Conservation (phyloP, 2,113 vertebrate species). For the Varanus komodoensis region DNA sequence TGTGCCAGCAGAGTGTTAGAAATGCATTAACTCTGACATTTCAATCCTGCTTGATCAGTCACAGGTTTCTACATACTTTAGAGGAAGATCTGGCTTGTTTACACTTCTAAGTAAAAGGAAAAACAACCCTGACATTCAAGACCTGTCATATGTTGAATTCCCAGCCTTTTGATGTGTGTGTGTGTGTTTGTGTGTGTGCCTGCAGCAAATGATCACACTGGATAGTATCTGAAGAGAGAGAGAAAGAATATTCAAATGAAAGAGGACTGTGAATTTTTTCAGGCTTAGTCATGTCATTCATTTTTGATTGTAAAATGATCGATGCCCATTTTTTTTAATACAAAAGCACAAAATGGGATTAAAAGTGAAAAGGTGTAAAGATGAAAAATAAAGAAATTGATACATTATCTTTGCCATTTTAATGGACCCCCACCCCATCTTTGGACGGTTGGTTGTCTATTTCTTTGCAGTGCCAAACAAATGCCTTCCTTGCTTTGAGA, state of each 20-base stretch:
- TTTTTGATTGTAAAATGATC: neutral
- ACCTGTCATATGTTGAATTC: neutral
- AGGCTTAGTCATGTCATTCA: neutral
- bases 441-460: neutral
- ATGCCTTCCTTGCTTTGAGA: neutral
- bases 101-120: conserved; percentile 15
- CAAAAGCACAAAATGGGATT: neutral
- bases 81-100: conserved; percentile 11
- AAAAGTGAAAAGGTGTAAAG: neutral
- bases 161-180: neutral
- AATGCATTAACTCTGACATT: conserved; percentile 10
- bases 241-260: neutral
- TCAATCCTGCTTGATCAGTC: conserved; percentile 23
- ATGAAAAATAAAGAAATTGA: no score
- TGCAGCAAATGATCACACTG: neutral
- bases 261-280: neutral
- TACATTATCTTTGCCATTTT: neutral
- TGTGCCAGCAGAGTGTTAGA: neutral
- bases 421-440: neutral
- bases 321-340: neutral
- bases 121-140: conserved; percentile 35
- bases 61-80: conserved; percentile 18
- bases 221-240: no score
- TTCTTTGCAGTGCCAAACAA: neutral
- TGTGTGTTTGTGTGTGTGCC: no score